phyloP scores from a whole-genome alignment of 1,140 invertebrate genomes.

The Ladona fulva region DNA sequence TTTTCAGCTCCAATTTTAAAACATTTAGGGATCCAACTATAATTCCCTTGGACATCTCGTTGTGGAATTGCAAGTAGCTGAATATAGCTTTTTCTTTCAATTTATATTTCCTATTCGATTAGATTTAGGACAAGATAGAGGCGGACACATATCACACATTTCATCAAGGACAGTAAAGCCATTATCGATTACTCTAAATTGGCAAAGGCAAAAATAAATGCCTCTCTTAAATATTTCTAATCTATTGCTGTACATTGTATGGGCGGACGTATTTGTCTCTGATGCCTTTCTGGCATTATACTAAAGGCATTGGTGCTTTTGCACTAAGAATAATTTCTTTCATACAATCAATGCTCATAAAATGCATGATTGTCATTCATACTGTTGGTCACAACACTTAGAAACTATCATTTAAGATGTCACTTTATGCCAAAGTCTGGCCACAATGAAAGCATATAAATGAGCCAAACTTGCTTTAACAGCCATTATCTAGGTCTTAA shows the following conservation, averaged over 20 bases:
- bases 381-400: not conserved
- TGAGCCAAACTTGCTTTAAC: not conserved
- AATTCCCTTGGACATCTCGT: too few relatives aligned
- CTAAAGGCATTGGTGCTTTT: not conserved
- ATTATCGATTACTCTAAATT: not conserved
- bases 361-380: not conserved
- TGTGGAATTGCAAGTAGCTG: too few relatives aligned
- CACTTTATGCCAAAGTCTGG: not conserved
- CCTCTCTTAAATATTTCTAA: not conserved
- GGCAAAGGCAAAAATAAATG: constrained; percentile 6
- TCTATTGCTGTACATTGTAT: not conserved
- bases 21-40: too few relatives aligned
- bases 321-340: not conserved
- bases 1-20: too few relatives aligned
- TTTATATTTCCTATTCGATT: not conserved
- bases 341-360: not conserved
- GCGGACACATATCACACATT: not conserved
- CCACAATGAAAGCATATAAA: not conserved
- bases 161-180: not conserved
- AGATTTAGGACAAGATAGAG: not conserved
- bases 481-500: not conserved
- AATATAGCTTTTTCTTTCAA: too few relatives aligned
- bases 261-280: not conserved
- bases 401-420: not conserved
- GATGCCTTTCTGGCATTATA: not conserved